A percentile compares a stretch with the other conserved stretches of the same genome.
phyloP scores from a whole-genome alignment of 2,797 vertebrate species.

The Brachyrhaphis roseni region DNA sequence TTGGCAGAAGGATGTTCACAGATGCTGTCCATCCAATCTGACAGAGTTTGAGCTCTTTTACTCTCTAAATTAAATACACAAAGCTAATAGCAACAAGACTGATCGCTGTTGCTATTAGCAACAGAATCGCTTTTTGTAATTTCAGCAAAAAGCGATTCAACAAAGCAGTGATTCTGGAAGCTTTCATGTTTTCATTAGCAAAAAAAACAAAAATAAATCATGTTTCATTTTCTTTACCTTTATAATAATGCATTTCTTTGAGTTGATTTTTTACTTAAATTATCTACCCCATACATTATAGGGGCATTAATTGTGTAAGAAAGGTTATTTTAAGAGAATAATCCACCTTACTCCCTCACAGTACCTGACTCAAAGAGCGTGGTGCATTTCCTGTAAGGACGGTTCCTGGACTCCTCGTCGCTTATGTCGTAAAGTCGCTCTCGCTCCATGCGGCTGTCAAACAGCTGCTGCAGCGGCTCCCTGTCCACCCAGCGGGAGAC shows the following conservation, averaged over 20 bases:
- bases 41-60: not conserved
- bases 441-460: constrained; percentile 93
- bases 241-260: not conserved
- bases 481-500: constrained; percentile 96
- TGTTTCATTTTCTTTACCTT: not conserved
- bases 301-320: not conserved
- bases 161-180: not conserved
- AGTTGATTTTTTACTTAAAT: not conserved
- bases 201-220: not conserved
- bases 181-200: not conserved
- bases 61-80: not conserved
- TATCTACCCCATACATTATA: no score
- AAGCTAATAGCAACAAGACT: not conserved
- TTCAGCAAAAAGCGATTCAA: not conserved
- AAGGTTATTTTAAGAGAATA: not conserved
- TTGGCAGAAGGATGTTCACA: not conserved
- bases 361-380: constrained; percentile 93
- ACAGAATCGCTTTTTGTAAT: not conserved
- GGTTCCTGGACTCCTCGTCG: constrained; percentile 84
- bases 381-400: constrained; percentile 89
- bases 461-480: constrained; percentile 91
- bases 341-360: not conserved
- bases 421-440: constrained; percentile 88
- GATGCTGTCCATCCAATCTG: not conserved
- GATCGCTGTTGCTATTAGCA: not conserved